Evolutionary conservation across 2,888 invertebrate genomes (phyloP).

Genomic region (Sphinx pinastri): DNA sequence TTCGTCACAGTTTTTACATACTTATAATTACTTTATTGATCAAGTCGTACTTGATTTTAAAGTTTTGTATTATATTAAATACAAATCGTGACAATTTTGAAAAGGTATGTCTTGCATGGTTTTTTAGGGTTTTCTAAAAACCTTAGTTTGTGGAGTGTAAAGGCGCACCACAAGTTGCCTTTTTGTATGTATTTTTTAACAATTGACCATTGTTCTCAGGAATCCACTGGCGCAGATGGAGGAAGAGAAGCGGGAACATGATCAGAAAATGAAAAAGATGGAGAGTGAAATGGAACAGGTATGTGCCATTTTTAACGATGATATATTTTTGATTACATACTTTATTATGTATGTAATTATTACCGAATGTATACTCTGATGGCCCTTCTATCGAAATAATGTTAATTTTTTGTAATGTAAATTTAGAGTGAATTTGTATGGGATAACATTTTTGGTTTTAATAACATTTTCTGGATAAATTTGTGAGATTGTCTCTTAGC

Average conservation of each 20-base stretch:
- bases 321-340: neutral
- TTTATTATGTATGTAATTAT: neutral
- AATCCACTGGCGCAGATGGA: slow-evolving; percentile 99
- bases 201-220: slow-evolving; percentile 82
- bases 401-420: no score
- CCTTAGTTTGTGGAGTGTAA: neutral
- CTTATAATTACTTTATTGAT: neutral
- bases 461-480: no score
- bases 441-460: no score
- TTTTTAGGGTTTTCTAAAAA: neutral
- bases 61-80: neutral
- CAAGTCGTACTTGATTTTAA: neutral
- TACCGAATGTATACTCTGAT: neutral
- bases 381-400: no score
- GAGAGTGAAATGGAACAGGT: slow-evolving; percentile 98
- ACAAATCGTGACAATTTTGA: neutral
- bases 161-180: neutral
- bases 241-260: slow-evolving; percentile 98
- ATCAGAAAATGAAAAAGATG: slow-evolving; percentile 99
- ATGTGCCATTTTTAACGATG: slow-evolving; percentile 25
- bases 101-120: slow-evolving; percentile 1
- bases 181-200: neutral
- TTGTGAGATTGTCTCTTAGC: no score
- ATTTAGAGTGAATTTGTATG: no score
- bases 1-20: neutral